phyloP scores from a whole-genome alignment of 1,140 invertebrate species.

The Halesus radiatus region DNA sequence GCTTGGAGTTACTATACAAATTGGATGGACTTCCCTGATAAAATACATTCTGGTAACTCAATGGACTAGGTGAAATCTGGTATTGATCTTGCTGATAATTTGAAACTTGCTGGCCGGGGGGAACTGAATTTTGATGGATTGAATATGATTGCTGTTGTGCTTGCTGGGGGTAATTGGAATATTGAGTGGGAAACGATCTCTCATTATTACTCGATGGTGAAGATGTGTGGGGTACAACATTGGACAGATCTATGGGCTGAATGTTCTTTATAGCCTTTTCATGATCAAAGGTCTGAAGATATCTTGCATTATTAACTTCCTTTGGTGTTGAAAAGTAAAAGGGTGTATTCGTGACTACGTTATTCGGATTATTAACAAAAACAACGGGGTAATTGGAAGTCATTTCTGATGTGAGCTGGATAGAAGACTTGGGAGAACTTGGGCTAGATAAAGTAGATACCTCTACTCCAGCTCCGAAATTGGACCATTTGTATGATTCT shows the following conservation, averaged over 20 bases:
- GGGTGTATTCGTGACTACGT: conserved; percentile 63
- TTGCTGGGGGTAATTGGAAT: conserved; percentile 37
- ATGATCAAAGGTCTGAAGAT: conserved; percentile 63
- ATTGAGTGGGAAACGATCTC: conserved; percentile 23
- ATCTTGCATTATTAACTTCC: conserved; percentile 26
- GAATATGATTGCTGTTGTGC: conserved; percentile 19
- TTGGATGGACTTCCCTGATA: conserved; percentile 42
- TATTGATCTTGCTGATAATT: conserved; percentile 46
- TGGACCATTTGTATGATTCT: conserved; percentile 51
- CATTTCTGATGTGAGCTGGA: conserved; percentile 5
- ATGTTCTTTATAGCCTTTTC: conserved; percentile 69
- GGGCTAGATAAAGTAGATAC: conserved; percentile 39
- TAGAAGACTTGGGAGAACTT: conserved; percentile 37
- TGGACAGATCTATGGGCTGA: conserved; percentile 66
- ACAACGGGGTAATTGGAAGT: conserved; percentile 54
- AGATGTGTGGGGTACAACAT: conserved; percentile 63
- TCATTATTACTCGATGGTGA: conserved; percentile 46
- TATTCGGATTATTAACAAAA: conserved; percentile 60
- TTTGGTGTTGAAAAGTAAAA: conserved; percentile 49
- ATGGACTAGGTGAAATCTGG: conserved; percentile 20
- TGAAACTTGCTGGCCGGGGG: conserved; percentile 23
- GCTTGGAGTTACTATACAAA: conserved; percentile 49
- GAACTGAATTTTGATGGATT: conserved; percentile 32
- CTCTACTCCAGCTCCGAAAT: conserved; percentile 45
- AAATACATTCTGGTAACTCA: conserved; percentile 36